Evolutionary conservation across 1,140 invertebrate species (phyloP).

Genomic region (Homarus americanus): DNA sequence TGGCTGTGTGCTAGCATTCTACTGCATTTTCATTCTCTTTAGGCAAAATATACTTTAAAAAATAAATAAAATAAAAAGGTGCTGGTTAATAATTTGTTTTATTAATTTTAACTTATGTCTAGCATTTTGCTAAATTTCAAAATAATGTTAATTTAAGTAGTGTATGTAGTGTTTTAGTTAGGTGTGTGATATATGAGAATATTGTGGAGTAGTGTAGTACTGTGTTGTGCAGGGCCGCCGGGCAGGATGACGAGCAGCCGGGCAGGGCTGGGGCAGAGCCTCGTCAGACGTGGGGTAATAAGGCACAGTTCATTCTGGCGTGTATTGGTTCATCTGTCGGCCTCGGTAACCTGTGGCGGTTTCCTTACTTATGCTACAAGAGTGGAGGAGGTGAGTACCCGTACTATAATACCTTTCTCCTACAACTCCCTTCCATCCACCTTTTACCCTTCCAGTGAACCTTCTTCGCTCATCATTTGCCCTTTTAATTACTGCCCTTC

Average conservation of each 20-base stretch:
- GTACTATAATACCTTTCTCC: too few species aligned
- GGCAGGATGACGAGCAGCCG: not conserved
- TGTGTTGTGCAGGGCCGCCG: not conserved
- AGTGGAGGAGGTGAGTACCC: constrained; percentile 78
- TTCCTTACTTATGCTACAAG: constrained; percentile 80
- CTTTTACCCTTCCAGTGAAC: too few species aligned
- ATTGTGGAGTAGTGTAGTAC: not conserved
- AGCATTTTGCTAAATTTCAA: not conserved
- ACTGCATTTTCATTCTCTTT: not conserved
- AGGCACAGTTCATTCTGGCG: constrained; percentile 93
- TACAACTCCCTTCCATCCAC: too few species aligned
- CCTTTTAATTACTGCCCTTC: too few species aligned
- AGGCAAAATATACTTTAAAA: not conserved
- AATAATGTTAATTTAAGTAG: not conserved
- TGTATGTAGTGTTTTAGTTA: not conserved
- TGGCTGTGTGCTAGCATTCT: not conserved
- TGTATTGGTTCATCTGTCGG: constrained; percentile 95
- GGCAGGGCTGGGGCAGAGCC: not conserved
- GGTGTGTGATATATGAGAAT: not conserved
- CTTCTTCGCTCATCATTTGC: too few species aligned
- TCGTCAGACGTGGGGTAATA: constrained; percentile 86
- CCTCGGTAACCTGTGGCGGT: constrained; percentile 92
- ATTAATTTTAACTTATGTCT: not conserved
- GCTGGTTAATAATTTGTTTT: not conserved
- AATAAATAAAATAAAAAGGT: not conserved